A percentile compares a stretch with the other conserved stretches of the same genome.
Conservation (phyloP, 2,113 vertebrate genomes). For the Narcine bancroftii region DNA sequence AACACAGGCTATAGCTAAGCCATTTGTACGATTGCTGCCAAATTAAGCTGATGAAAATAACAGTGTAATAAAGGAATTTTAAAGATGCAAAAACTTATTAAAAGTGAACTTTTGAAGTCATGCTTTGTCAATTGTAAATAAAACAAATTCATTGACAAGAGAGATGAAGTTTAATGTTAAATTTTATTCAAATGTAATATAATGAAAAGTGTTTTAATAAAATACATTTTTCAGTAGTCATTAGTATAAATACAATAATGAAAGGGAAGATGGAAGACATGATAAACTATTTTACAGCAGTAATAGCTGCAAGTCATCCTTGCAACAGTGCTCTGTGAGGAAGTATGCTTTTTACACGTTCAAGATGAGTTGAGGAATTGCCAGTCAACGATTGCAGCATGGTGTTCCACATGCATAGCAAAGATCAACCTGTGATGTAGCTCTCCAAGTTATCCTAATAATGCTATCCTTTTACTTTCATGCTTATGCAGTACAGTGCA, state of each 20-base stretch:
- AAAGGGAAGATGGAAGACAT: background rate
- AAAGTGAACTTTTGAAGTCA: background rate
- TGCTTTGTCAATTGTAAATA: background rate
- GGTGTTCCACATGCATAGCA: background rate
- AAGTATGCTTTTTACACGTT: conserved; percentile 1
- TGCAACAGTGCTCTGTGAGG: background rate
- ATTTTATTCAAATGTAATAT: conserved; percentile 32
- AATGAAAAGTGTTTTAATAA: background rate
- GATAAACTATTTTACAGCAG: background rate
- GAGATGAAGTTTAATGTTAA: background rate
- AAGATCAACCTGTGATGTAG: background rate
- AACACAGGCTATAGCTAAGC: background rate
- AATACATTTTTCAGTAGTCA: background rate
- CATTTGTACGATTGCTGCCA: background rate
- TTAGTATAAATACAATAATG: conserved; percentile 22
- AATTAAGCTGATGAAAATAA: background rate
- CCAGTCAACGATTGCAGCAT: background rate
- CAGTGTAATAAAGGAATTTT: background rate
- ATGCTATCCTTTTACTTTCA: background rate
- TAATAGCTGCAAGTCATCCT: background rate
- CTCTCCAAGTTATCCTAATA: background rate
- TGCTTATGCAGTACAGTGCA: background rate
- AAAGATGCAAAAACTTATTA: background rate
- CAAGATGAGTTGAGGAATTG: background rate
- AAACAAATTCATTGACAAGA: conserved; percentile 20